Conservation (phyloP, 2,797 vertebrate genomes). For the Philypnodon macrostomus region DNA sequence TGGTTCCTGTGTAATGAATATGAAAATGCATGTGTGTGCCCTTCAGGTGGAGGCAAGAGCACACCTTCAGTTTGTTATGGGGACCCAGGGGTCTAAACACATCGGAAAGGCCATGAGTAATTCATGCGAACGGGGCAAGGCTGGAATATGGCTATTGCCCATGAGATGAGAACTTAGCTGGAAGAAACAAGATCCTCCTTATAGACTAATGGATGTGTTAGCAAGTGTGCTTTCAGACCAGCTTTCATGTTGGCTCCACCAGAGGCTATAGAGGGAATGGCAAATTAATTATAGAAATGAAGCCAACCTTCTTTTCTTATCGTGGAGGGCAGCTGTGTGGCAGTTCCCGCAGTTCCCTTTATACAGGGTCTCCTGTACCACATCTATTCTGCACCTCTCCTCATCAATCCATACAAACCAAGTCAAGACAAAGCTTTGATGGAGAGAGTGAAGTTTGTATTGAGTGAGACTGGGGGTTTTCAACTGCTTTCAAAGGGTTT, state of each 20-base stretch:
- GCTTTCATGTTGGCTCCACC: slow-evolving; percentile 79
- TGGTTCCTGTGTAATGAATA: slow-evolving; percentile 41
- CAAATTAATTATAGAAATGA: slow-evolving; percentile 79
- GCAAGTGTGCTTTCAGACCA: slow-evolving; percentile 68
- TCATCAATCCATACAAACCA: slow-evolving; percentile 58
- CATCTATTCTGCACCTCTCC: slow-evolving; percentile 33
- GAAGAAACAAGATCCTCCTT: slow-evolving; percentile 74
- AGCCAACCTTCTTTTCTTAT: slow-evolving; percentile 72
- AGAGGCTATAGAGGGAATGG: slow-evolving; percentile 73
- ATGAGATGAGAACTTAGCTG: slow-evolving; percentile 66
- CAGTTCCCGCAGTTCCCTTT: slow-evolving; percentile 37
- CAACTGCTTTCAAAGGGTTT: slow-evolving; percentile 51
- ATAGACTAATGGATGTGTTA: slow-evolving; percentile 75
- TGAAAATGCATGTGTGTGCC: slow-evolving; percentile 60
- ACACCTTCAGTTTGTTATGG: slow-evolving; percentile 58
- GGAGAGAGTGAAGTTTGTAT: slow-evolving; percentile 50
- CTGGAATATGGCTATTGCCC: slow-evolving; percentile 56
- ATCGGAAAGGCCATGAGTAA: slow-evolving; percentile 61
- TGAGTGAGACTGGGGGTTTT: slow-evolving; percentile 60
- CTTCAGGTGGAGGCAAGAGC: slow-evolving; percentile 48
- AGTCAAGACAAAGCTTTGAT: slow-evolving; percentile 52
- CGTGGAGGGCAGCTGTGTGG: slow-evolving; percentile 68
- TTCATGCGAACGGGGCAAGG: slow-evolving; percentile 48
- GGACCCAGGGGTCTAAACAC: slow-evolving; percentile 55
- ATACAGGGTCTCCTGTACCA: slow-evolving; percentile 42